Evolutionary conservation across 2,113 vertebrate species (phyloP).

Genomic region (Donacobius atricapilla): DNA sequence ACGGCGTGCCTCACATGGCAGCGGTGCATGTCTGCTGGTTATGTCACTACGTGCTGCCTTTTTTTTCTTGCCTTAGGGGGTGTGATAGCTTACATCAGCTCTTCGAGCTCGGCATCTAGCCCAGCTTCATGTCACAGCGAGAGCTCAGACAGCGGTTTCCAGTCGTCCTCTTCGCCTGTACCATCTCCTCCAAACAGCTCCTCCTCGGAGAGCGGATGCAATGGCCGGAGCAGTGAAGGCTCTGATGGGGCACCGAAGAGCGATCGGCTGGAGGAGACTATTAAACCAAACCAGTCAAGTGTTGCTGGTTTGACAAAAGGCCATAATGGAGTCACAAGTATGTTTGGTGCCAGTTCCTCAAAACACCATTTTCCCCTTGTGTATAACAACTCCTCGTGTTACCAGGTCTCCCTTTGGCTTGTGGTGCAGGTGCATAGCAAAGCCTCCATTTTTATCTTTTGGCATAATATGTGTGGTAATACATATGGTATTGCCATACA

Average conservation of each 20-base stretch:
- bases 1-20: constrained; percentile 44
- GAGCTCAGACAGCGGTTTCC: constrained; percentile 85
- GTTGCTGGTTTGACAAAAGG: constrained; percentile 73
- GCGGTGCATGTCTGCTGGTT: constrained; percentile 46
- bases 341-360: constrained; percentile 30
- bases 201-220: constrained; percentile 68
- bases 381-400: accelerated
- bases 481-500: neutral
- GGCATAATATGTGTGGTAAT: neutral
- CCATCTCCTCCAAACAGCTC: constrained; percentile 82
- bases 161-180: constrained; percentile 82
- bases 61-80: constrained; percentile 78
- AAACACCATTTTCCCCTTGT: neutral
- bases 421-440: neutral
- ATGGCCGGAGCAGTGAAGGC: constrained; percentile 53
- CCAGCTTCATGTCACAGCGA: constrained; percentile 88
- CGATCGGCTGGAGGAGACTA: constrained; percentile 68
- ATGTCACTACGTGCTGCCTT: constrained; percentile 43
- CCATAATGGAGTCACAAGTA: constrained; percentile 90
- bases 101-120: constrained; percentile 88
- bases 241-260: constrained; percentile 63
- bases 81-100: constrained; percentile 96
- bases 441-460: neutral
- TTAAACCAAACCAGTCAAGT: constrained; percentile 77
- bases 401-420: neutral